Base-by-base conservation (phyloP, 1,140 invertebrate species). In the Drosophila miranda region DNA sequence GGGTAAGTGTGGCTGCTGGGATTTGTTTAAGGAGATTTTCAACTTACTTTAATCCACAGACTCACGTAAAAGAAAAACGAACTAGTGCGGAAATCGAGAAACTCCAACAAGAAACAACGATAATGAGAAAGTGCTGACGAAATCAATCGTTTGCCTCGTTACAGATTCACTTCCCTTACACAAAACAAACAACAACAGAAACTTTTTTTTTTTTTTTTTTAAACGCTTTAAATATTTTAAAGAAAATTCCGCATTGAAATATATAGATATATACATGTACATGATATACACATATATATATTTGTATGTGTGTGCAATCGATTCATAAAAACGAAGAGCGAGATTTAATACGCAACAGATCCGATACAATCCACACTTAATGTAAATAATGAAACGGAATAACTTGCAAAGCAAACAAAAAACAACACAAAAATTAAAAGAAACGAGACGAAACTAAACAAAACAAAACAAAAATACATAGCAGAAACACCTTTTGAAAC, bases 141-240 rank as follows among this genome's bases (percentile, higher is more conserved):
- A 48, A 23, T 44, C n/a, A 56, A 21, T 58, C 7, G 28, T 48
- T 19, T 6, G 23, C 11, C 19, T 34, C 23, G n/a, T 41, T 19
- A 58, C 28, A 48, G 19, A 34, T 28, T 48, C 52, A 57, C 53
- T 75, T 70, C 75, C 52, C 71, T 71, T 60, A 74, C 45, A 61
- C 59, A 11, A 26, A 30, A 44, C 42, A 54, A 56, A 56, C 58
- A 63, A 66, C 59, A 60, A n/a, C 44, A 56, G 19, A 61, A 78
- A 61, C 59, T 52, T 45, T 61, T 46, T 62, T 62, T 53, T 57
- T 53, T 57, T 55, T 68, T 61, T 50, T 28, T 58, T 70, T 42
- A 49, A 59, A 63, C 67, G 67, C 54, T 69, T 63, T 54, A 46
- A 21, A 23, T 51, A 23, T 13, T 51, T 30, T 30, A 51, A n/a